Evolutionary conservation across 2,797 vertebrate species (phyloP), one percentile per base, ranked within the genome.

Genomic region (Fratercula arctica): DNA sequence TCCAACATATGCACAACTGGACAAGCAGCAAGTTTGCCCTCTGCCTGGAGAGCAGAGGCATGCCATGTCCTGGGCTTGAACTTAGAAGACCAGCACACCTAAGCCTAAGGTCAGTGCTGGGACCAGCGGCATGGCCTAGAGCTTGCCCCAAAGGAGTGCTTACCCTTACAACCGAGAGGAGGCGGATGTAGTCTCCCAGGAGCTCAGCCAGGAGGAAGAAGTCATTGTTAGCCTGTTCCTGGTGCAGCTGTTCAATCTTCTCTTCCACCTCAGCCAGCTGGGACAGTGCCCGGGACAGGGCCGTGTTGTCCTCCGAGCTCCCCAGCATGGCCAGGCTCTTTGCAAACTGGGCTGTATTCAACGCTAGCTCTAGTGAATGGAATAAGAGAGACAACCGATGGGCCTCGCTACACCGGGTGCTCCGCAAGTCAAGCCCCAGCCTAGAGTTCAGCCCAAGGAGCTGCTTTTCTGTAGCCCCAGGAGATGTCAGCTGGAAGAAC

Each of bases 261-360:
- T 99, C 99, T 96, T 99, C 99, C 96, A 99, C 99, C 97, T 99
- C 99, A 1, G 99, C 99, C 97, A 99, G 98, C 96, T 99, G 99
- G 67, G 99, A 99, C 37, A 99, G 98, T 0, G 99, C 99, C 6
- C 99, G 98, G 15, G 99, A 99, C 68, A 99, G 98, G 6, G 99
- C 99, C 0, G 99, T 99, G 98, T 99, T 99, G 98, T 99, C 99
- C 98, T 99, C 99, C 0, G 99, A 99, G 91, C 99, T 99, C 61
- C 99, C 99, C 85, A 99, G 97, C 99, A 99, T 99, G 86, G 99
- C 99, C 28, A 99, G 91, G 26, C 99, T 99, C 98, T 99, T 99
- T 29, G 99, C 99, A 93, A 99, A 99, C 96, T 98, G 98, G 6
- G 99, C 99, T 0, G 99, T 99, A 92, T 99, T 99, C 91, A 98